Evolutionary conservation across 2,888 invertebrate genomes (phyloP).

Genomic region (Euzophera pinguis): DNA sequence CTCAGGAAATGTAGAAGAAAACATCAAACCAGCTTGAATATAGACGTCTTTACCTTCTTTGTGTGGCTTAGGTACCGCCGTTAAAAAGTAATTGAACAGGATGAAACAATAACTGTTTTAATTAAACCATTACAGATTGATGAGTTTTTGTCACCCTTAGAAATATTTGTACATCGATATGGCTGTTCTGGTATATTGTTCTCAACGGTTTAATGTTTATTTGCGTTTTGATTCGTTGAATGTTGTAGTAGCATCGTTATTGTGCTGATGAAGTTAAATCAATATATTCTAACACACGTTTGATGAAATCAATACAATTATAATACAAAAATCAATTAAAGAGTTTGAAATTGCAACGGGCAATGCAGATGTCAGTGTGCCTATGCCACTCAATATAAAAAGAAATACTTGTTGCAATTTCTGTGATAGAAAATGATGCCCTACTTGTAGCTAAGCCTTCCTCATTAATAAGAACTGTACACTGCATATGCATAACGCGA

Average conservation of each 20-base stretch:
- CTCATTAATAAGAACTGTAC: too few species aligned
- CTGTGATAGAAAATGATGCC: too few species aligned
- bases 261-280: too few species aligned
- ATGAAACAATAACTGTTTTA: neutral
- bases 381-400: too few species aligned
- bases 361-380: too few species aligned
- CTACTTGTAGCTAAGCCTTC: too few species aligned
- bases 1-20: neutral
- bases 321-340: too few species aligned
- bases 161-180: neutral
- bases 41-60: neutral
- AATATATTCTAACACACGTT: too few species aligned
- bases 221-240: neutral
- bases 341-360: too few species aligned
- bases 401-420: too few species aligned
- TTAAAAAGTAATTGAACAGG: neutral
- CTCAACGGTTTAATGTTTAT: neutral
- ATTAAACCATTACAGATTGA: neutral
- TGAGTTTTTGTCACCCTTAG: neutral
- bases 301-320: too few species aligned
- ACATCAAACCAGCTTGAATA: neutral
- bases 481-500: too few species aligned
- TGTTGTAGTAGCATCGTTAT: neutral
- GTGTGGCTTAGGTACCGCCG: neutral
- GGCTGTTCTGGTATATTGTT: neutral